Conservation (phyloP, 2,888 invertebrate genomes). For the Cryptocephalus primarius region DNA sequence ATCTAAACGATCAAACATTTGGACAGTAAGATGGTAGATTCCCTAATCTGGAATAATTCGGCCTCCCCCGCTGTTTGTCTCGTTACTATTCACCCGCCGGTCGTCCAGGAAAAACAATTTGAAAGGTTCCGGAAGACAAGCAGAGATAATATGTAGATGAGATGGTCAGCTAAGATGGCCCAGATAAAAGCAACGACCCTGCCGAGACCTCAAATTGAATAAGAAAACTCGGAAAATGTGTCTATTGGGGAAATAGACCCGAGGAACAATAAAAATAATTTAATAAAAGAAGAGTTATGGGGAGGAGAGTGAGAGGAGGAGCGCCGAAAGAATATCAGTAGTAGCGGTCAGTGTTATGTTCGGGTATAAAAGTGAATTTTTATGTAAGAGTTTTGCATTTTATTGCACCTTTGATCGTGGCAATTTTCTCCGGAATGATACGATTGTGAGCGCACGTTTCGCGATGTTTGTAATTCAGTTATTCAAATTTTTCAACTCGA, state of each 20-base stretch:
- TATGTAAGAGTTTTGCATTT: slow-evolving; percentile 25
- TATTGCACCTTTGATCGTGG: slow-evolving; percentile 24
- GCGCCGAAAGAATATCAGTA: slow-evolving; percentile 3
- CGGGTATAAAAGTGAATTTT: slow-evolving; percentile 24
- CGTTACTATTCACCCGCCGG: no score
- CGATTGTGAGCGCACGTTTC: slow-evolving; percentile 16
- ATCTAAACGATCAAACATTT: no score
- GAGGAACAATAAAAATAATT: slow-evolving; percentile 10
- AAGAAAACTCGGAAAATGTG: slow-evolving; percentile 8
- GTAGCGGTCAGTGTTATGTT: slow-evolving; percentile 1
- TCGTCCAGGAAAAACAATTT: not conserved
- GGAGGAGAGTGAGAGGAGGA: slow-evolving; percentile 3
- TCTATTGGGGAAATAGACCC: slow-evolving; percentile 10
- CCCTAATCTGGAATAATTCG: no score
- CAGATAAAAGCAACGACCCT: slow-evolving; percentile 5
- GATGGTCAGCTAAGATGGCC: slow-evolving; percentile 7
- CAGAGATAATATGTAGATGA: slow-evolving; percentile 7
- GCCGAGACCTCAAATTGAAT: slow-evolving; percentile 6
- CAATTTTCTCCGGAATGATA: slow-evolving; percentile 22
- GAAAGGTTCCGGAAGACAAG: not conserved
- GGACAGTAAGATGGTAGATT: no score
- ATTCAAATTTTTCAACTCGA: slow-evolving; percentile 16
- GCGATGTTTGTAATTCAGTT: slow-evolving; percentile 22
- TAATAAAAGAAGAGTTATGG: slow-evolving; percentile 13
- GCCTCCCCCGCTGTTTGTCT: no score